Percentiles rank a stretch among this genome's conserved stretches.
These are phyloP conservation scores for Solea solea DNA, from an alignment of 2,113 vertebrate genomes.

Conservation along the genomic window DNA sequence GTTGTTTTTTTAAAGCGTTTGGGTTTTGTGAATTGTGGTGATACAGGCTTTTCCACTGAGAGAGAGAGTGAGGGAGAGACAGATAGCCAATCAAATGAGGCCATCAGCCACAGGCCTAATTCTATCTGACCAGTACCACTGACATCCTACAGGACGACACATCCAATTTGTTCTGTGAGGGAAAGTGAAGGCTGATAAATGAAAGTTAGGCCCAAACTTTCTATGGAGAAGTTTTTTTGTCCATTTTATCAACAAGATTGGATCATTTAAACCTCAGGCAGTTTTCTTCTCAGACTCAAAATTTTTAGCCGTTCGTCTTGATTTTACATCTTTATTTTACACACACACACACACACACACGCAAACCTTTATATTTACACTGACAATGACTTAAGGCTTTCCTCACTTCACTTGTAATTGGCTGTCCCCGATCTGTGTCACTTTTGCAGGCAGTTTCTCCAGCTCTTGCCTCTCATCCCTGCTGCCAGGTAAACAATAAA, in stretches of 20 bases:
- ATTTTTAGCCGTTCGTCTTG: constrained; percentile 8
- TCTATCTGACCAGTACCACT: constrained; percentile 29
- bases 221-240: constrained; percentile 38
- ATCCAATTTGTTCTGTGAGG: constrained; percentile 16
- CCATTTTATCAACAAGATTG: constrained; percentile 41
- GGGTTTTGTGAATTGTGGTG: constrained; percentile 16
- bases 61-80: no score
- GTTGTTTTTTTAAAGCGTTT: constrained; percentile 14
- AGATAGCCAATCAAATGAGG: constrained; percentile 43
- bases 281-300: constrained; percentile 8
- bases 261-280: constrained; percentile 30
- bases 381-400: neutral
- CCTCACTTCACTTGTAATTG: constrained; percentile 4
- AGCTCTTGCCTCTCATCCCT: constrained; percentile 4
- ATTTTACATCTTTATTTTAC: constrained; percentile 14
- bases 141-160: constrained; percentile 37
- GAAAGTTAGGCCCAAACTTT: constrained; percentile 27
- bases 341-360: constrained; percentile 10
- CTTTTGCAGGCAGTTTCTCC: constrained; percentile 1
- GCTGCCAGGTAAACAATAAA: constrained; percentile 40
- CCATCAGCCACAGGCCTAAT: constrained; percentile 53
- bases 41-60: constrained; percentile 27
- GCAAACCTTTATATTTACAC: neutral
- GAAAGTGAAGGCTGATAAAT: constrained; percentile 30
- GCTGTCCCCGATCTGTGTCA: neutral